A percentile compares a stretch with the other conserved stretches of the same genome.
These are phyloP conservation scores for Falco naumanni DNA, from an alignment of 2,797 vertebrate species.

Conservation along the genomic window DNA sequence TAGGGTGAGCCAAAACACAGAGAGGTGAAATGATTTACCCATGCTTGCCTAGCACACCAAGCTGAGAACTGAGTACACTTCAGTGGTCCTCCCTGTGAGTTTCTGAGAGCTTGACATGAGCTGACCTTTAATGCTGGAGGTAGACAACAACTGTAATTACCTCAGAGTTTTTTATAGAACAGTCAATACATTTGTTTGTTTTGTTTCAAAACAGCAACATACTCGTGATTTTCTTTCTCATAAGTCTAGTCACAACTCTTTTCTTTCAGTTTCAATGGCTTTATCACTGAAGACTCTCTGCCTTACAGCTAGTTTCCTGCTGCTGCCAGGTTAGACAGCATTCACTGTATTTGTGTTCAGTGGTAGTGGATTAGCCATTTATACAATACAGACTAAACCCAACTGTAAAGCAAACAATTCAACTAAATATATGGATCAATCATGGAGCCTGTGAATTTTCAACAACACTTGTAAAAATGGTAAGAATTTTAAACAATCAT, in stretches of 20 bases:
- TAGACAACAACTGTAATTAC: background rate
- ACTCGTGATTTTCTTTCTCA: background rate
- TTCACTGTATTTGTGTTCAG: constrained; percentile 17
- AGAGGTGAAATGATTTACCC: background rate
- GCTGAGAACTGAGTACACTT: background rate
- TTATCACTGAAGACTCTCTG: background rate
- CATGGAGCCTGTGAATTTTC: background rate
- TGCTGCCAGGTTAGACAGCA: background rate
- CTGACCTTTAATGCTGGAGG: background rate
- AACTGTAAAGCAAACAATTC: constrained; percentile 44
- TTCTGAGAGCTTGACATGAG: background rate
- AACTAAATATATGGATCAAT: constrained; percentile 42
- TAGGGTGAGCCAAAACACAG: background rate
- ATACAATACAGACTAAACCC: constrained; percentile 27
- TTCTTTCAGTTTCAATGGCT: background rate
- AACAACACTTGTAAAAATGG: background rate
- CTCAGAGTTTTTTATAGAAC: background rate
- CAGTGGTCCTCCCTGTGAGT: background rate
- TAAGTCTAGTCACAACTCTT: background rate
- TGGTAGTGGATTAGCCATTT: constrained; percentile 32
- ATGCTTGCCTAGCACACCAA: background rate
- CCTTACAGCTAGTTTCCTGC: background rate
- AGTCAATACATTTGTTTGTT: background rate
- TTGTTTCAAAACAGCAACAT: background rate
- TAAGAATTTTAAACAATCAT: background rate